Percentiles rank a stretch among this genome's conserved stretches.
Evolutionary conservation across 2,113 vertebrate genomes (phyloP).

Genomic region (Willisornis vidua): DNA sequence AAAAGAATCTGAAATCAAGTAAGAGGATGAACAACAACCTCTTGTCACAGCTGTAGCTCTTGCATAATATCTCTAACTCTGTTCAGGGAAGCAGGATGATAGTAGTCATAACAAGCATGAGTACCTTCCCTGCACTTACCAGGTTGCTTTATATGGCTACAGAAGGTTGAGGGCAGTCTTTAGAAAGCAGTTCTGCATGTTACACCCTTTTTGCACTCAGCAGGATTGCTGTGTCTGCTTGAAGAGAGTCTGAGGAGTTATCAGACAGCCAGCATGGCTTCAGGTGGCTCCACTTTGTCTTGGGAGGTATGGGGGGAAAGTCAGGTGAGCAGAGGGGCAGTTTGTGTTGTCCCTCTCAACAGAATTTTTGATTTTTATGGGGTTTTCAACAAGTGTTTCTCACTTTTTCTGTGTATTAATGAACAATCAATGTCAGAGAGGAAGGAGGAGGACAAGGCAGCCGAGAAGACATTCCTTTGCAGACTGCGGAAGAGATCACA

Average conservation of each 20-base stretch:
- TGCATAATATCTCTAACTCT: neutral
- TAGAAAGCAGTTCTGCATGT: neutral
- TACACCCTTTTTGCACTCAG: neutral
- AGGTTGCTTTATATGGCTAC: neutral
- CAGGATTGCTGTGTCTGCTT: neutral
- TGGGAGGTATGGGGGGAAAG: neutral
- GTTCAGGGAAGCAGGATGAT: neutral
- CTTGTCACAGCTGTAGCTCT: neutral
- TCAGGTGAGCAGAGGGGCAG: neutral
- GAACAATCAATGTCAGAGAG: neutral
- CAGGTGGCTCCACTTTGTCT: neutral
- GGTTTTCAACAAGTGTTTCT: neutral
- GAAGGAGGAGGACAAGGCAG: neutral
- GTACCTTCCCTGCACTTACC: neutral
- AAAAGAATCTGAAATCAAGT: neutral
- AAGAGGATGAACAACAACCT: neutral
- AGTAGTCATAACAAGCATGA: neutral
- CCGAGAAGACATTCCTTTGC: neutral
- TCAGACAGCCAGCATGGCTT: neutral
- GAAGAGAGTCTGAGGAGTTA: slow-evolving; percentile 8
- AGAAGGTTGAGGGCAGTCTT: neutral
- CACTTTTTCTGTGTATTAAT: neutral
- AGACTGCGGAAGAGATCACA: neutral
- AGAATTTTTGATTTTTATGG: neutral
- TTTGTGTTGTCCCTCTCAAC: rapidly evolving